Base-by-base conservation (phyloP, 2,797 vertebrate genomes). In the Fundulus diaphanus region DNA sequence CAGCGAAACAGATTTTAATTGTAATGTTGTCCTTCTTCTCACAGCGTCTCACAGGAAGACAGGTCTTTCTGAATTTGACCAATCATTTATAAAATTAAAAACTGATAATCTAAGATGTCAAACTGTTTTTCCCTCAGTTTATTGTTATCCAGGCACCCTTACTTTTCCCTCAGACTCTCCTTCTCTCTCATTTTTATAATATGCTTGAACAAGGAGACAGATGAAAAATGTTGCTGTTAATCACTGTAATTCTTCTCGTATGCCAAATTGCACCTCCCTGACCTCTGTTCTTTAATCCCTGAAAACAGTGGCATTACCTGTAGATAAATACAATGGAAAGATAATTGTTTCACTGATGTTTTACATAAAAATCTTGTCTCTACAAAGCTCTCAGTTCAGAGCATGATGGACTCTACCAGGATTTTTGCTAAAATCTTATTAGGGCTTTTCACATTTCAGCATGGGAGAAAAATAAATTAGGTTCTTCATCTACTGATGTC, bases 41-140 rank as follows among this genome's bases (percentile, higher is more conserved):
- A 51, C 22, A 51, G 29, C 31, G 37, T 35, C 68, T 49, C 7
- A 33, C 1, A 52, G 37, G 20, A 79, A 74, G 40, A 72, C 67
- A 70, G 72, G 52, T 20, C 22, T 68, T 66, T 13, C 42, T 22
- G 48, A 74, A n/a, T 70, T 67, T 27, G 7, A 67, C n/a, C 3
- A 0, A 65, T 84, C 80, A 85, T 73, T 72, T 76, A 56, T 57
- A 73, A 69, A 68, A 71, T 76, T 75, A 72, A 9, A 80, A 87
- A 75, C 31, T 12, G 51, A 83, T 91, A 82, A 84, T 40, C 66
- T 69, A 82, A 90, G 82, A 72, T 79, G 69, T 85, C 72, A 84
- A 74, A 90, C 79, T 66, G 63, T 86, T 87, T 85, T 74, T 11
- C 29, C n/a, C n/a, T 48, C 67, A 59, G 59, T 51, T 35, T 42